Evolutionary conservation across 2,797 vertebrate species (phyloP).

Genomic region (Gymnothorax reevesii): DNA sequence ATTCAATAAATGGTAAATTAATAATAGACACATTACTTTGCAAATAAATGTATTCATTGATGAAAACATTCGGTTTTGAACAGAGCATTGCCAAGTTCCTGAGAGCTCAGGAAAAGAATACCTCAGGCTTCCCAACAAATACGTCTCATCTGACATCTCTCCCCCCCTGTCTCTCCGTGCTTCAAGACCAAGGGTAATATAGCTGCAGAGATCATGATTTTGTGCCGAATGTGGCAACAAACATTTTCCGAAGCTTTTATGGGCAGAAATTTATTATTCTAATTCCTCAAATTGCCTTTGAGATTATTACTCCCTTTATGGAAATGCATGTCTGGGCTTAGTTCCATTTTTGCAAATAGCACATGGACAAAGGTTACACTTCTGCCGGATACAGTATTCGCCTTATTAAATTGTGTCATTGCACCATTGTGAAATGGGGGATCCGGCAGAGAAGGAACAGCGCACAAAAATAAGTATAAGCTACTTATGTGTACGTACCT

Average conservation of each 20-base stretch:
- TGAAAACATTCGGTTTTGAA: background rate
- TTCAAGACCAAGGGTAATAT: slow-evolving; percentile 27
- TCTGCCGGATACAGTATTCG: background rate
- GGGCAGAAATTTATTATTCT: slow-evolving; percentile 24
- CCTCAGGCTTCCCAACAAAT: background rate
- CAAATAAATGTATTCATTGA: background rate
- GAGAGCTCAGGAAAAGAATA: slow-evolving; percentile 3
- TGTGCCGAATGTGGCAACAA: background rate
- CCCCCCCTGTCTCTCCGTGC: slow-evolving; percentile 12
- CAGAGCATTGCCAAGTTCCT: background rate
- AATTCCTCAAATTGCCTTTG: slow-evolving; percentile 33
- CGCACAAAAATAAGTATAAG: background rate
- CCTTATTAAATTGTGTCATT: background rate
- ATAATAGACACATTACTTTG: background rate
- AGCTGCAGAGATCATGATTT: background rate
- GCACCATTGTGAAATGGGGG: background rate
- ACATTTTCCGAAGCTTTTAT: background rate
- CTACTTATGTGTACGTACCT: background rate
- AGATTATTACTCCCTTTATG: background rate
- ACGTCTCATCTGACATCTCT: slow-evolving; percentile 11
- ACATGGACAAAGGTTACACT: background rate
- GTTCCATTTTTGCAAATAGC: background rate
- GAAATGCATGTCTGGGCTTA: background rate
- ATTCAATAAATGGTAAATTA: background rate
- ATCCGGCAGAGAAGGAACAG: background rate